Conservation (phyloP, 2,888 invertebrate species). For the Mythimna impura region DNA sequence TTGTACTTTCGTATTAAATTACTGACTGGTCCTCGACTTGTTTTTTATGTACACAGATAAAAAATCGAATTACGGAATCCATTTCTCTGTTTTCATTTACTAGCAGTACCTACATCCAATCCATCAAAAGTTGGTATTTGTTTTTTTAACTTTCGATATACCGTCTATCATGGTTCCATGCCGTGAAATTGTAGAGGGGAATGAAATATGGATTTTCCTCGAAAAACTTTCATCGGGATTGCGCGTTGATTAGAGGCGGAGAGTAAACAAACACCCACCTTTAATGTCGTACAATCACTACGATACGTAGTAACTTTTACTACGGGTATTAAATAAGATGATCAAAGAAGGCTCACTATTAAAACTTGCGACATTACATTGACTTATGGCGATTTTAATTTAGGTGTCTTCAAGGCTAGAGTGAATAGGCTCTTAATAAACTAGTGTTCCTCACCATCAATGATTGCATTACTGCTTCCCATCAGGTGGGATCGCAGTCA, state of each 20-base stretch:
- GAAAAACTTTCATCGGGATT: slow-evolving; percentile 22
- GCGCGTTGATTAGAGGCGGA: slow-evolving; percentile 47
- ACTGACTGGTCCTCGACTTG: slow-evolving; percentile 22
- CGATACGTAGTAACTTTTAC: slow-evolving; percentile 61
- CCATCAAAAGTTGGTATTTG: slow-evolving; percentile 58
- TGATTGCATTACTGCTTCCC: no score
- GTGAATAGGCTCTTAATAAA: no score
- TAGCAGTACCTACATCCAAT: slow-evolving; percentile 42
- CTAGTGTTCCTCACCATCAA: no score
- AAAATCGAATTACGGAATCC: slow-evolving; percentile 54
- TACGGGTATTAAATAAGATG: slow-evolving; percentile 21
- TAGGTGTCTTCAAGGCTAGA: no score
- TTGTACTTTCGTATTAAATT: slow-evolving; percentile 42
- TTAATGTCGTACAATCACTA: slow-evolving; percentile 58
- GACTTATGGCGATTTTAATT: no score
- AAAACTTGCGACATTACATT: background rate
- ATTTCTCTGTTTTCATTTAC: slow-evolving; percentile 50
- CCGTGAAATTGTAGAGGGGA: slow-evolving; percentile 28
- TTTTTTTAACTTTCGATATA: slow-evolving; percentile 50
- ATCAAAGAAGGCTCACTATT: slow-evolving; percentile 40
- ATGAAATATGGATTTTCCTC: slow-evolving; percentile 52
- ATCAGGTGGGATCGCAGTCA: no score
- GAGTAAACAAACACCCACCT: slow-evolving; percentile 68
- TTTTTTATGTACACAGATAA: slow-evolving; percentile 35
- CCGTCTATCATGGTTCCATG: slow-evolving; percentile 31